Evolutionary conservation across 2,797 vertebrate genomes (phyloP).

Genomic region (Poeciliopsis paucimaculata): DNA sequence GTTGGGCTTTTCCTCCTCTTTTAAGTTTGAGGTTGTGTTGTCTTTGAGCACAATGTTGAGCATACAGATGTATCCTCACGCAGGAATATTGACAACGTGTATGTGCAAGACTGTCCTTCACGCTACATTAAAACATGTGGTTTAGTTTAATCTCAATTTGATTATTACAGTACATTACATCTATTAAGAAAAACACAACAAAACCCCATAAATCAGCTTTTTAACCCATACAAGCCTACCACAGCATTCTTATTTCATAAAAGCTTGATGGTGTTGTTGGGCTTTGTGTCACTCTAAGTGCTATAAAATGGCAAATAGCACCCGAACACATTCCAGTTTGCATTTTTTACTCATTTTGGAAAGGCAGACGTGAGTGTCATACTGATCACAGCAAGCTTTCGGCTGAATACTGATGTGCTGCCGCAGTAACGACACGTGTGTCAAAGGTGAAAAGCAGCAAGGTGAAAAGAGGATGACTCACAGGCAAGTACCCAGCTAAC

Average conservation of each 20-base stretch:
- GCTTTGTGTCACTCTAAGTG: slow-evolving; percentile 19
- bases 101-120: background rate
- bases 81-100: background rate
- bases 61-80: background rate
- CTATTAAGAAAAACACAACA: background rate
- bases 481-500: slow-evolving; percentile 16
- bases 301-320: slow-evolving; percentile 31
- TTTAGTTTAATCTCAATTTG: background rate
- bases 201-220: background rate
- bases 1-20: background rate
- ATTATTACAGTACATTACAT: background rate
- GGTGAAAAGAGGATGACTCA: slow-evolving; percentile 34
- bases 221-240: background rate
- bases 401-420: slow-evolving; percentile 31
- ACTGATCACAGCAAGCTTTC: slow-evolving; percentile 14
- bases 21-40: background rate
- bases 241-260: slow-evolving; percentile 21
- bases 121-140: background rate
- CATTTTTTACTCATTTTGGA: slow-evolving; percentile 19
- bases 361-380: slow-evolving; percentile 5
- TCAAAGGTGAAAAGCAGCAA: slow-evolving; percentile 50
- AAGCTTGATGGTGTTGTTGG: slow-evolving; percentile 31
- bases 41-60: background rate
- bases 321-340: slow-evolving; percentile 11
- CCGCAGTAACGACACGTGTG: slow-evolving; percentile 9